Percentiles rank a stretch among this genome's conserved stretches.
phyloP scores from a whole-genome alignment of 2,797 vertebrate species.

The Eulemur mongoz region DNA sequence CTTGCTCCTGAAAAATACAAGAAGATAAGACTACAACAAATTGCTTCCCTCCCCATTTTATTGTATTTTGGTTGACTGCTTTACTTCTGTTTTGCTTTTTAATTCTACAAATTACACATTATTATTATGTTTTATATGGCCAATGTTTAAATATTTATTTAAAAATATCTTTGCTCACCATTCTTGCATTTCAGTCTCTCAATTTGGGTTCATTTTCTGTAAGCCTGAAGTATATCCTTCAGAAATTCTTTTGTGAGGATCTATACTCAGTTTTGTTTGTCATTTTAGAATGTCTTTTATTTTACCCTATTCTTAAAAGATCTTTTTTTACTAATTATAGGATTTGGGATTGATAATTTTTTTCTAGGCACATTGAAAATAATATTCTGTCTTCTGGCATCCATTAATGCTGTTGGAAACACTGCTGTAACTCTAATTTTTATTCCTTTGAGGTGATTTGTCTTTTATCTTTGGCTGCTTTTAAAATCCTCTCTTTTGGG shows the following conservation, averaged over 20 bases:
- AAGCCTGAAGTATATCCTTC: neutral
- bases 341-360: neutral
- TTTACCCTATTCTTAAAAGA: neutral
- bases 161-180: neutral
- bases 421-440: neutral
- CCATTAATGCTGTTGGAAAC: neutral
- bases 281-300: neutral
- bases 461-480: neutral
- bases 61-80: neutral
- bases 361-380: neutral
- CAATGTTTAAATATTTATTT: neutral
- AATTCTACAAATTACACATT: neutral
- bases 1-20: neutral
- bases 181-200: conserved; percentile 20
- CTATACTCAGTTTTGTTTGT: neutral
- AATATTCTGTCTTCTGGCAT: neutral
- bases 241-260: neutral
- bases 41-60: neutral
- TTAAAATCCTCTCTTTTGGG: neutral
- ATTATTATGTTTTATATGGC: neutral
- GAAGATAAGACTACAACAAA: neutral
- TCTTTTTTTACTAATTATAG: neutral
- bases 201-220: neutral
- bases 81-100: neutral
- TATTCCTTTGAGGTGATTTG: neutral